Base-by-base conservation (phyloP, 2,113 vertebrate genomes). In the Ptilonorhynchus violaceus region DNA sequence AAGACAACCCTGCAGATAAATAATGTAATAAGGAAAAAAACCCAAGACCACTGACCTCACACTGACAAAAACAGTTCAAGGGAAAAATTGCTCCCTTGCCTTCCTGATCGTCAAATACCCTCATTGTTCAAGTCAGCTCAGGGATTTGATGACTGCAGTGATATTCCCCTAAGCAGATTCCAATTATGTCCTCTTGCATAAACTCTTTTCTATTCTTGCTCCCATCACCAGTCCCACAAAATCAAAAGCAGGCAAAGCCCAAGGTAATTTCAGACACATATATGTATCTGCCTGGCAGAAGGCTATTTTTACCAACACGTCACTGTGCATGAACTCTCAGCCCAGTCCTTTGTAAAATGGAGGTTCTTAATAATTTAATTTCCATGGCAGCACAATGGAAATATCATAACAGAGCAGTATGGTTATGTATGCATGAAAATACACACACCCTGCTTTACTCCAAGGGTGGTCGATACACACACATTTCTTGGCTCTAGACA, bases 101-200 rank as follows among this genome's bases (percentile, higher is more conserved):
- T 60, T 56, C 70, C 25, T 33, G 33, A 58, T 58, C 1, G 0
- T 24, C 67, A 76, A 35, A 96, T 90, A 42, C n/a, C 42, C 37
- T 47, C 49, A 59, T 33, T n/a, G 88, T 87, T 95, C 64, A 86
- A 97, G 74, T 90, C 88, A 96, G 15, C 16, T 60, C 60, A 67
- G 79, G 62, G 85, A 70, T 95, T 63, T 79, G 93, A 95, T 96
- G 60, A 85, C 68, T 96, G 91, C 85, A 70, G 47, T 56, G 79
- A 56, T 62, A 87, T 81, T 69, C 58, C 73, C 92, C n/a, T 37
- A 77, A 91, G 33, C n/a, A 39, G 60, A 52, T 39, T 74, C 74
- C 78, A 85, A 6, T 82, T 75, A 35, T 10, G 14, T 58, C 59
- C 85, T 59, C 66, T 28, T 56, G n/a, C 47, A 68, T 22, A 72